Conservation (phyloP, 2,113 vertebrate genomes). For the Vicugna pacos region DNA sequence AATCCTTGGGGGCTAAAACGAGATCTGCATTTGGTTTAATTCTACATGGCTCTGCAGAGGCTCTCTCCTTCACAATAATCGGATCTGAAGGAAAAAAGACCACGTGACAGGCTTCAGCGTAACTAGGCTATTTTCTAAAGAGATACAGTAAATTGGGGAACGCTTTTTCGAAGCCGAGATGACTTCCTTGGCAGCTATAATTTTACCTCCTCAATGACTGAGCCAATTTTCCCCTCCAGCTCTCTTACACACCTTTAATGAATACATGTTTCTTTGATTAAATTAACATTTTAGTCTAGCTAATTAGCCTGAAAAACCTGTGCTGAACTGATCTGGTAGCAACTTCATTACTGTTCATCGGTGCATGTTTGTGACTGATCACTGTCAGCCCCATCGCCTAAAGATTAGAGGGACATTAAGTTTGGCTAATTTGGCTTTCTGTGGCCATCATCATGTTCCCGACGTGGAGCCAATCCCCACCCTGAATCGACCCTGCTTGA, state of each 20-base stretch:
- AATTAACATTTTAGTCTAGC: constrained; percentile 89
- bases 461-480: constrained; percentile 71
- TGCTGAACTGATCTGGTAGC: constrained; percentile 84
- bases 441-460: constrained; percentile 62
- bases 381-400: constrained; percentile 84
- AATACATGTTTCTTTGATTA: constrained; percentile 88
- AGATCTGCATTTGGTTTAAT: constrained; percentile 57
- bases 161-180: constrained; percentile 62
- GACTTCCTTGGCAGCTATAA: constrained; percentile 79
- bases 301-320: constrained; percentile 89
- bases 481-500: constrained; percentile 79
- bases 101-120: not conserved
- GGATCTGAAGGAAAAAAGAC: not conserved
- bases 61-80: not conserved
- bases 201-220: constrained; percentile 80
- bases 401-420: constrained; percentile 86
- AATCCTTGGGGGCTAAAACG: constrained; percentile 40
- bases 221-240: constrained; percentile 87
- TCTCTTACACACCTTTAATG: constrained; percentile 87
- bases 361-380: constrained; percentile 85
- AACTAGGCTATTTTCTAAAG: not conserved
- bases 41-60: not conserved
- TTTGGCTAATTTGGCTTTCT: constrained; percentile 86
- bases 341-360: constrained; percentile 87
- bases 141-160: constrained; percentile 60